Evolutionary conservation across 2,888 invertebrate species (phyloP).

Genomic region (Drosophila tanythrix): DNA sequence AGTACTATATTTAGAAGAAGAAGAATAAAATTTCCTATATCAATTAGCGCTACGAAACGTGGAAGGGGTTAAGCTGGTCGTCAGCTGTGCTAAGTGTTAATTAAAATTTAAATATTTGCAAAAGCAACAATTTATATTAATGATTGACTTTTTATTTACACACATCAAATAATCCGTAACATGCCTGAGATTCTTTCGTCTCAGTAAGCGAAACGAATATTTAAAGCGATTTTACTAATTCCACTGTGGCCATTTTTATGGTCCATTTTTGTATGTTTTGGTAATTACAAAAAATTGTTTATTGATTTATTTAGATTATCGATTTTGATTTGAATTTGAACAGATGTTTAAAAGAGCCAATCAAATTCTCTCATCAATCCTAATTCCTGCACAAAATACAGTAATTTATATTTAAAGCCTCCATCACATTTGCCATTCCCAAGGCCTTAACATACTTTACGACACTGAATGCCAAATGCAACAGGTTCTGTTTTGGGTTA

Average conservation of each 20-base stretch:
- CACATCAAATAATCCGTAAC: background rate
- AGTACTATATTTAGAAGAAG: constrained; percentile 47
- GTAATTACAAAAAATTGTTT: too few species aligned
- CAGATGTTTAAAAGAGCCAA: background rate
- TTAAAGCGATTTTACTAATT: background rate
- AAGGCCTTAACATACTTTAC: background rate
- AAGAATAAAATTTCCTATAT: constrained; percentile 14
- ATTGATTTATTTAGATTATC: too few species aligned
- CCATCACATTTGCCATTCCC: background rate
- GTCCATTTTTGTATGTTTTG: too few species aligned
- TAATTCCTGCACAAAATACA: background rate
- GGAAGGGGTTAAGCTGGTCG: constrained; percentile 12
- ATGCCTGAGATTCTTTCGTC: background rate
- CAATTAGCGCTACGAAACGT: constrained; percentile 20
- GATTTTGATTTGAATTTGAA: too few species aligned
- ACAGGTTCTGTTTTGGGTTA: constrained; percentile 16
- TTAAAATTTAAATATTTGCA: background rate
- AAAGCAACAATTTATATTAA: background rate
- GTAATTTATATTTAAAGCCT: background rate
- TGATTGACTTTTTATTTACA: background rate
- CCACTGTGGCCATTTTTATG: background rate
- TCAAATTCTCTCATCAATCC: background rate
- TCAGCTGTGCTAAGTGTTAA: constrained; percentile 16
- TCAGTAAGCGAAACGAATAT: background rate
- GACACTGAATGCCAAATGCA: constrained; percentile 3